Percentiles rank a stretch among this genome's conserved stretches.
These are phyloP conservation scores for Micromesistius poutassou DNA, from an alignment of 2,797 vertebrate genomes.

Conservation along the genomic window DNA sequence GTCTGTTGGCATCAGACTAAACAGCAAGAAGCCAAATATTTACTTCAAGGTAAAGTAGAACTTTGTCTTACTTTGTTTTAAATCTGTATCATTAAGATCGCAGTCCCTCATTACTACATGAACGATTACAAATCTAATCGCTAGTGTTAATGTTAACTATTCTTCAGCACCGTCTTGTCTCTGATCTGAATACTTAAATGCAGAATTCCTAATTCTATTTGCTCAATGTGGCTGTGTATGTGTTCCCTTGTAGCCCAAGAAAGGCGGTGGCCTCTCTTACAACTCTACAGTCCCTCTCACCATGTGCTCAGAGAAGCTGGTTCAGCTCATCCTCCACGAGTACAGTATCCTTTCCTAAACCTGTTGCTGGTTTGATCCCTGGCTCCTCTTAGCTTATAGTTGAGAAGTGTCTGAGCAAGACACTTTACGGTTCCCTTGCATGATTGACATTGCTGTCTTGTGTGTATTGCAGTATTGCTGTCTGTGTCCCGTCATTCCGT, in stretches of 20 bases:
- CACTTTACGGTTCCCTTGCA: neutral
- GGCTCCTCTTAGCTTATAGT: neutral
- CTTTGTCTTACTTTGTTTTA: neutral
- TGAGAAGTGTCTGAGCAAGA: neutral
- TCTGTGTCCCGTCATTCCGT: too few relatives aligned
- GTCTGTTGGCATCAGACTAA: slow-evolving; percentile 94
- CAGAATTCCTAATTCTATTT: too few relatives aligned
- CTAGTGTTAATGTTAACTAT: neutral
- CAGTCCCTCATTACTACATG: neutral
- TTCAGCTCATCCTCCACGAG: slow-evolving; percentile 96
- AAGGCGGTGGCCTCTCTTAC: slow-evolving; percentile 95
- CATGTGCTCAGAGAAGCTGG: slow-evolving; percentile 94
- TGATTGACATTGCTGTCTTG: neutral
- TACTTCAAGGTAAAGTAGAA: slow-evolving; percentile 90
- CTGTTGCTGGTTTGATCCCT: neutral
- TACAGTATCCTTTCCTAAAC: slow-evolving; percentile 90
- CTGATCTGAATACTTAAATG: neutral
- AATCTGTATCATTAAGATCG: neutral
- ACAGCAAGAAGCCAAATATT: slow-evolving; percentile 94
- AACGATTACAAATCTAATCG: too few relatives aligned
- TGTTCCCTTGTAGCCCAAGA: slow-evolving; percentile 82
- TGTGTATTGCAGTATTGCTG: neutral
- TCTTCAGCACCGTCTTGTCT: neutral
- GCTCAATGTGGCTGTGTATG: neutral
- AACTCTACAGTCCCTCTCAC: slow-evolving; percentile 95